Conservation (phyloP, 1,140 invertebrate genomes). For the Penaeus chinensis region DNA sequence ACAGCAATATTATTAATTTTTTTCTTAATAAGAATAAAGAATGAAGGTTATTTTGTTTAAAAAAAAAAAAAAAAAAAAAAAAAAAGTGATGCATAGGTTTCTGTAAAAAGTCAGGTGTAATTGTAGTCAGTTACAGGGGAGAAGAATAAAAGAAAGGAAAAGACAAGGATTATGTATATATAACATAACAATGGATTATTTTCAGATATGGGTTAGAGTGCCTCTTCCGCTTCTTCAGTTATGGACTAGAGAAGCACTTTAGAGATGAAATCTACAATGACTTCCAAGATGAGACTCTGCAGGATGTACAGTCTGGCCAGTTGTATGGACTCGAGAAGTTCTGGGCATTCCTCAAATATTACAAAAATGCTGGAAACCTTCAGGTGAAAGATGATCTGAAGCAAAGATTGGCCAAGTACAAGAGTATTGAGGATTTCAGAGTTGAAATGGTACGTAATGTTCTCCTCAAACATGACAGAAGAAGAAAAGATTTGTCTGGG, state of each 20-base stretch:
- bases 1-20: no score
- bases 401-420: slow-evolving; percentile 87
- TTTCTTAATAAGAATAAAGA: no score
- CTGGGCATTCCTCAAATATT: slow-evolving; percentile 98
- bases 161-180: no score
- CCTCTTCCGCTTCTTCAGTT: slow-evolving; percentile 98
- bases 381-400: slow-evolving; percentile 84
- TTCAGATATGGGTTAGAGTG: slow-evolving; percentile 87
- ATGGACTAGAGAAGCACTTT: slow-evolving; percentile 96
- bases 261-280: slow-evolving; percentile 92
- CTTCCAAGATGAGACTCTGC: slow-evolving; percentile 93
- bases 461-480: no score
- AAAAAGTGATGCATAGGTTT: no score
- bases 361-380: slow-evolving; percentile 74
- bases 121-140: no score
- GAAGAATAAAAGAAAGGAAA: no score
- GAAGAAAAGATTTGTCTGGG: no score
- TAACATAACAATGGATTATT: slow-evolving; percentile 51
- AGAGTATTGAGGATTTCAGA: slow-evolving; percentile 92
- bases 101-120: no score
- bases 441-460: slow-evolving; percentile 59
- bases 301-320: slow-evolving; percentile 92
- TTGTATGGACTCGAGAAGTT: slow-evolving; percentile 99
- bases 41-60: no score
- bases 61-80: no score